Conservation (phyloP, 2,888 invertebrate genomes). For the Heliconius charithonia region DNA sequence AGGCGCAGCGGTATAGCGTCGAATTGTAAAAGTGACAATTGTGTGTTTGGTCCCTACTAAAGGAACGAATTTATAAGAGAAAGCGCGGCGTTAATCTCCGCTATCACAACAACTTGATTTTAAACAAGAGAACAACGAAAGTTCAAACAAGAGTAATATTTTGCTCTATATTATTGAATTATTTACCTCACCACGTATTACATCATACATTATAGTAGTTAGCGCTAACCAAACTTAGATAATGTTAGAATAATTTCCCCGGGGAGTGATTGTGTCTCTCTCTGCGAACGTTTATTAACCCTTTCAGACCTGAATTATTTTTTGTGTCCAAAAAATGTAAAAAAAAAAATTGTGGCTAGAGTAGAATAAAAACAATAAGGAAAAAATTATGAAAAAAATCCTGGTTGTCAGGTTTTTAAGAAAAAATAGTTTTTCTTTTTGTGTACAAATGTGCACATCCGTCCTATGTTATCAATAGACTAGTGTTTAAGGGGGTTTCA, state of each 20-base stretch:
- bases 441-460: no score
- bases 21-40: background rate
- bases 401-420: no score
- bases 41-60: background rate
- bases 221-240: conserved; percentile 29
- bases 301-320: no score
- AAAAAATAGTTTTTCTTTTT: no score
- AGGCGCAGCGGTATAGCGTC: background rate
- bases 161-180: background rate
- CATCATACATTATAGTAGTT: conserved; percentile 22
- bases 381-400: no score
- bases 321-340: no score
- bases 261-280: conserved; percentile 23
- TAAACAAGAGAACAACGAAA: no score
- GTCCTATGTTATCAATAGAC: no score
- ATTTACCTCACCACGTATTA: background rate
- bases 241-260: conserved; percentile 30
- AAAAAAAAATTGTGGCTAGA: no score
- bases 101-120: background rate
- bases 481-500: no score
- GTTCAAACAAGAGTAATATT: background rate
- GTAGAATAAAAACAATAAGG: no score
- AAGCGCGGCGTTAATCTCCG: background rate
- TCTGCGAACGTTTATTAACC: conserved; percentile 27
- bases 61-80: background rate